Evolutionary conservation across 2,888 invertebrate genomes (phyloP).

Genomic region (Nomada fabriciana): DNA sequence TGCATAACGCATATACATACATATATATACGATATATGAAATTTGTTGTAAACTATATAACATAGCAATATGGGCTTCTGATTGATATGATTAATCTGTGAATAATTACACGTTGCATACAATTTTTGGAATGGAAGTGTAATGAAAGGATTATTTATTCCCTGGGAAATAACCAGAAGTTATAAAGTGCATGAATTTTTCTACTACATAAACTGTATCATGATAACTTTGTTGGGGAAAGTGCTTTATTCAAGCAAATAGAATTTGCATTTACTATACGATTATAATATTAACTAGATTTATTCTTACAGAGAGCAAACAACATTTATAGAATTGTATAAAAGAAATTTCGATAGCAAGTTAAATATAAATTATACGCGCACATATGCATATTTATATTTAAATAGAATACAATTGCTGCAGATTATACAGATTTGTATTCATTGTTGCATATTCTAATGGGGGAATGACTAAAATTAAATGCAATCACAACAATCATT

Average conservation of each 20-base stretch:
- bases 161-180: conserved; percentile 3
- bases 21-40: conserved; percentile 15
- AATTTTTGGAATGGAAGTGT: conserved; percentile 20
- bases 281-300: conserved; percentile 38
- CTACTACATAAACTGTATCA: conserved; percentile 23
- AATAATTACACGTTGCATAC: conserved; percentile 11
- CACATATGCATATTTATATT: conserved; percentile 56
- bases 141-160: conserved; percentile 2
- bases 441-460: conserved; percentile 38
- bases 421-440: conserved; percentile 52
- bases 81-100: conserved; percentile 29
- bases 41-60: conserved; percentile 36
- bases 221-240: conserved; percentile 25
- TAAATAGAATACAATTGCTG: conserved; percentile 25
- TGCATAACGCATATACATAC: conserved; percentile 34
- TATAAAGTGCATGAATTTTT: conserved; percentile 24
- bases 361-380: conserved; percentile 53
- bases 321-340: conserved; percentile 66
- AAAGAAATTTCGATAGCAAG: conserved; percentile 59
- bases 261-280: conserved; percentile 56
- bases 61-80: conserved; percentile 46
- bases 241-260: conserved; percentile 48
- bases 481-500: conserved; percentile 39
- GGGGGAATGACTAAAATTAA: conserved; percentile 26
- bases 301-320: conserved; percentile 46